Evolutionary conservation across 2,113 vertebrate genomes (phyloP).

Genomic region (Pangasianodon hypophthalmus): DNA sequence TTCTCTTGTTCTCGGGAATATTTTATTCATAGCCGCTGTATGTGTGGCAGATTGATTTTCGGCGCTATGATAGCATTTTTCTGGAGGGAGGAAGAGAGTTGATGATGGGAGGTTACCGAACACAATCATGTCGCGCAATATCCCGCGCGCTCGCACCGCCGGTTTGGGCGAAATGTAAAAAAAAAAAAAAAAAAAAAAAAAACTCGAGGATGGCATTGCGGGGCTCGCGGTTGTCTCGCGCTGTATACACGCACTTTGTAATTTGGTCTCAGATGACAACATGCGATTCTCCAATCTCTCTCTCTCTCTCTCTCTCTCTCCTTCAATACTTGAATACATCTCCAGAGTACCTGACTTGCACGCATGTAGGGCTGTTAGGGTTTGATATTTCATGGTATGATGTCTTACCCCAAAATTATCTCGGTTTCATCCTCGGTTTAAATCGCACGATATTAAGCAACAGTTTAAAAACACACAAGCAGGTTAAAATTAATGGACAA

Average conservation of each 20-base stretch:
- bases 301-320: neutral
- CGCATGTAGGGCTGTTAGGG: neutral
- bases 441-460: neutral
- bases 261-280: conserved; percentile 25
- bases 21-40: conserved; percentile 45
- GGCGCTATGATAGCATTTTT: conserved; percentile 42
- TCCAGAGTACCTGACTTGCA: neutral
- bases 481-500: neutral
- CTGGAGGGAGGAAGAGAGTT: conserved; percentile 6
- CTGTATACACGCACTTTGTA: conserved; percentile 3
- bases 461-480: neutral
- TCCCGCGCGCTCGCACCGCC: conserved; percentile 17
- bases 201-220: neutral
- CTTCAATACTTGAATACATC: neutral
- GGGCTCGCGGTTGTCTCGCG: neutral
- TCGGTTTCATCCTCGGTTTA: neutral
- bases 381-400: neutral
- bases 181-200: neutral
- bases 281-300: conserved; percentile 20
- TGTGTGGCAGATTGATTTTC: conserved; percentile 43
- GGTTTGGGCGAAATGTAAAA: conserved; percentile 12
- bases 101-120: conserved; percentile 47
- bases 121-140: conserved; percentile 46
- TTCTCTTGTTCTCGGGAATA: conserved; percentile 35
- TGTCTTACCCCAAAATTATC: neutral